Conservation (phyloP, 2,888 invertebrate species). For the Sisyra nigra region DNA sequence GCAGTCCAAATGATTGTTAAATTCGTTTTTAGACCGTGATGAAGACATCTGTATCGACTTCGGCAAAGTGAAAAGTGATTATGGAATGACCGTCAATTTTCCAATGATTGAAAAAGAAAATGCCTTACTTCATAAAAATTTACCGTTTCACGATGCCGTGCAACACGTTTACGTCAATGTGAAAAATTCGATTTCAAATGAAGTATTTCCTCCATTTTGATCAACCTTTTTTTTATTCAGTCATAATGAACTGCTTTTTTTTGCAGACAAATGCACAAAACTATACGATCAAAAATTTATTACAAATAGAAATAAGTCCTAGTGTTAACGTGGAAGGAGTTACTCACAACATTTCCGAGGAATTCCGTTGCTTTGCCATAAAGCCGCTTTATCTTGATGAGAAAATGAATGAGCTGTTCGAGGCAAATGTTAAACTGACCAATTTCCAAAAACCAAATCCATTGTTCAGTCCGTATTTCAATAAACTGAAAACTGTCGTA, state of each 20-base stretch:
- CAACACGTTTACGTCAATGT: conserved; percentile 29
- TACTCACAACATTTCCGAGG: conserved; percentile 28
- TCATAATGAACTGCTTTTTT: too few relatives aligned
- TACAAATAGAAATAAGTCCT: conserved; percentile 30
- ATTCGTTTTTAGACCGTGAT: conserved; percentile 9
- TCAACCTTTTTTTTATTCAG: too few relatives aligned
- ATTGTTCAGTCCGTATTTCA: conserved; percentile 32
- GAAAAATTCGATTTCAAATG: conserved; percentile 24
- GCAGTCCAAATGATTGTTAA: too few relatives aligned
- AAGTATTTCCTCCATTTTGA: conserved; percentile 18
- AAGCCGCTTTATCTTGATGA: conserved; percentile 28
- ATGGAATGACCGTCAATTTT: conserved; percentile 17
- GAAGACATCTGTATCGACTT: conserved; percentile 19
- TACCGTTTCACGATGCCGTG: conserved; percentile 26
- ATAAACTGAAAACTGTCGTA: conserved; percentile 39
- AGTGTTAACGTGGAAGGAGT: conserved; percentile 23
- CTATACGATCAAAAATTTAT: conserved; percentile 28
- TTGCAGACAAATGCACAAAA: conserved; percentile 21
- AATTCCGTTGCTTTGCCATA: conserved; percentile 32
- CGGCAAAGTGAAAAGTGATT: conserved; percentile 20
- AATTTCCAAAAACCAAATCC: neutral
- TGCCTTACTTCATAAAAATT: conserved; percentile 26
- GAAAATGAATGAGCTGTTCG: neutral
- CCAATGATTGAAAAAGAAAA: conserved; percentile 26
- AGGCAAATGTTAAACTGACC: neutral